phyloP scores from a whole-genome alignment of 2,113 vertebrate species.

The Nesogale talazaci region DNA sequence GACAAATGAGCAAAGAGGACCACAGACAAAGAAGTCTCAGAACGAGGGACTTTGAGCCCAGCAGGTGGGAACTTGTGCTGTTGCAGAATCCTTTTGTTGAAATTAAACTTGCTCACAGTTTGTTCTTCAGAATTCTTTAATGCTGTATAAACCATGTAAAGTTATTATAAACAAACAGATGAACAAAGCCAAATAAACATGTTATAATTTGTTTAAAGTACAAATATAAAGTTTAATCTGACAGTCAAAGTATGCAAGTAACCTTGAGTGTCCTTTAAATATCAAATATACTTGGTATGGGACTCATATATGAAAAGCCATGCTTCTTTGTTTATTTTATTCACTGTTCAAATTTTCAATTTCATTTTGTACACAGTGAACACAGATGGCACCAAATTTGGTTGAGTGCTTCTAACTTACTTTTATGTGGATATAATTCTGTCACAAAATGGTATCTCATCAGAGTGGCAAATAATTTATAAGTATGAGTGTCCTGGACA shows the following conservation, averaged over 20 bases:
- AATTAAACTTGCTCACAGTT: background rate
- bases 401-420: conserved; percentile 51
- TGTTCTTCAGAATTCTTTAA: conserved; percentile 3
- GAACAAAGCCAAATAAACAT: conserved; percentile 24
- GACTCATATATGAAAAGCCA: conserved; percentile 56
- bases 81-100: background rate
- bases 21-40: background rate
- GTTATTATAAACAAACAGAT: conserved; percentile 41
- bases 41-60: background rate
- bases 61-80: background rate
- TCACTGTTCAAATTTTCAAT: conserved; percentile 64
- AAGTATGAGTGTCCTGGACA: background rate
- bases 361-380: conserved; percentile 64
- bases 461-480: conserved; percentile 3
- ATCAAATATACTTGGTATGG: conserved; percentile 16
- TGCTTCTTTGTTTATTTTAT: conserved; percentile 69
- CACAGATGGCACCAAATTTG: conserved; percentile 46
- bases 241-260: conserved; percentile 35
- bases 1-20: background rate
- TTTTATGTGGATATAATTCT: conserved; percentile 46
- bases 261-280: conserved; percentile 54
- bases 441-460: conserved; percentile 7
- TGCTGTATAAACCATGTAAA: background rate
- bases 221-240: conserved; percentile 44
- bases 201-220: conserved; percentile 52